Evolutionary conservation across 2,113 vertebrate species (phyloP), one percentile per base, ranked within the genome.

Genomic region (Sakesphorus luctuosus): DNA sequence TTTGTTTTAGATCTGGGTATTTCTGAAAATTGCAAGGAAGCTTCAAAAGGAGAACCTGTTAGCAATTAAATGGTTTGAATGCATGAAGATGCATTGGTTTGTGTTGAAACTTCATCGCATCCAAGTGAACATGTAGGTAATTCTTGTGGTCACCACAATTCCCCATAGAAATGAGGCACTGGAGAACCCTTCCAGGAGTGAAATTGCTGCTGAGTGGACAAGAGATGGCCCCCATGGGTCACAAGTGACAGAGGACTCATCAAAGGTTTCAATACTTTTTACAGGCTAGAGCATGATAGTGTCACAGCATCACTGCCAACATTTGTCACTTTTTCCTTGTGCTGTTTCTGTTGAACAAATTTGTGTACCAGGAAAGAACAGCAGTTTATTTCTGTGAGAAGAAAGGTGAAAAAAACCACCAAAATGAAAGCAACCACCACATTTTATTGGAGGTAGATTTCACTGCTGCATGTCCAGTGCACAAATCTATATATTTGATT

Each of bases 221-320:
- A 77, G 31, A 71, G 29, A 87, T 69, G 25, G 50, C 15, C 14
- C 11, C 18, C 3, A 23, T 13, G 23, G 3, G 11, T 68, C 13
- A 10, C 6, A 43, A 49, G 31, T 65, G 28, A 11, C 4, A 40
- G 50, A 17, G 46, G 31, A 19, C 17, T 56, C 0, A 0, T 24
- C 18, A 29, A 49, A 84, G 6, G 3, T 55, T 65, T 65, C 33
- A 16, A 47, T 43, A 35, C 19, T 20, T 52, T 93, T 79, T 83
- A 56, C 18, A 85, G 50, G 15, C 49, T 85, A 31, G 21, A 65
- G 25, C 25, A 43, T 0, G 3, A 47, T 13, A 11, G 13, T 12
- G 9, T 46, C 24, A 23, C 4, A 18, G 26, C 3, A 13, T 53
- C 20, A 15, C 35, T 55, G 75, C 23, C 61, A 78, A 25, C 3